These are phyloP conservation scores for Cyphomyrus plagiostoma DNA, from an alignment of 2,113 vertebrate genomes.

Conservation along the genomic window DNA sequence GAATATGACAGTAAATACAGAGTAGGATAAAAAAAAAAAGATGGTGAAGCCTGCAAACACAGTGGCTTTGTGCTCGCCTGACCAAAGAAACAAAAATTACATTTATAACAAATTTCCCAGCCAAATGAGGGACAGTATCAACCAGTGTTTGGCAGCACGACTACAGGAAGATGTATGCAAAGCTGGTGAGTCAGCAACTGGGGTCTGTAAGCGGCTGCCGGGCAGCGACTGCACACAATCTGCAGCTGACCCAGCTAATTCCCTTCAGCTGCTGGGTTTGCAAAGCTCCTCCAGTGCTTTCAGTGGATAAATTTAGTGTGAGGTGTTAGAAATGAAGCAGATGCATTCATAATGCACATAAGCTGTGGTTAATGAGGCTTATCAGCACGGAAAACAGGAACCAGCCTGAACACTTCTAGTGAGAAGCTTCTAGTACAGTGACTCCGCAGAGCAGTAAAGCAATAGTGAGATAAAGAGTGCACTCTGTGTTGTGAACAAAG, in stretches of 20 bases:
- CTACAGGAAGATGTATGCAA: slow-evolving; percentile 52
- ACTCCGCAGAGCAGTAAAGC: neutral
- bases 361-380: neutral
- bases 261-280: neutral
- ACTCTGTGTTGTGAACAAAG: neutral
- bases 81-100: neutral
- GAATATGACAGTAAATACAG: neutral
- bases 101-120: slow-evolving; percentile 52
- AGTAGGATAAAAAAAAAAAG: neutral
- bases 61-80: neutral
- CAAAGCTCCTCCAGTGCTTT: neutral
- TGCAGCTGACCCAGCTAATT: neutral
- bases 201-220: neutral
- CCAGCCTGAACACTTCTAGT: neutral
- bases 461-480: neutral
- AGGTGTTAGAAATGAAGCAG: neutral
- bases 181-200: slow-evolving; percentile 27
- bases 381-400: neutral
- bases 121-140: slow-evolving; percentile 53
- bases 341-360: neutral
- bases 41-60: neutral
- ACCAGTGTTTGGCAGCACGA: slow-evolving; percentile 14
- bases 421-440: neutral
- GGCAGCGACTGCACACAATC: neutral
- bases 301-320: neutral